Evolutionary conservation across 2,888 invertebrate genomes (phyloP).

Genomic region (Rhaphigaster nebulosa): DNA sequence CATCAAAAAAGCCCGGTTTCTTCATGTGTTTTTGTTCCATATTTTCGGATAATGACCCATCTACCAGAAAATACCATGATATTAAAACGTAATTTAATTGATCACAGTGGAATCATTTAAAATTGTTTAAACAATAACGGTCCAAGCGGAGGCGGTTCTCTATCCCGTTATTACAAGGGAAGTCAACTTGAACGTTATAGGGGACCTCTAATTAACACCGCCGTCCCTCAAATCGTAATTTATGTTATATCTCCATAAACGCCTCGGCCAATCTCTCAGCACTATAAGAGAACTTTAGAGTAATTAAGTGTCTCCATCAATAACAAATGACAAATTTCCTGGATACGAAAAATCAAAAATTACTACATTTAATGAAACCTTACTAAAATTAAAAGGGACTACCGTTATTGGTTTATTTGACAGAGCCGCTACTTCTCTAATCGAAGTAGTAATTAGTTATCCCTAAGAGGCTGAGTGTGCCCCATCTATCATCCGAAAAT

Average conservation of each 20-base stretch:
- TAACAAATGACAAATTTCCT: background rate
- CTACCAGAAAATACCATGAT: too few species aligned
- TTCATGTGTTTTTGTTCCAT: too few species aligned
- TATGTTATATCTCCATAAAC: constrained; percentile 15
- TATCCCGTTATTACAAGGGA: background rate
- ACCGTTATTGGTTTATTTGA: background rate
- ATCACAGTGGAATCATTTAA: background rate
- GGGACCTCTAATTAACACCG: background rate
- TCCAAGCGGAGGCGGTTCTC: background rate
- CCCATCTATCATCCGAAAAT: background rate
- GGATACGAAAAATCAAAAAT: too few species aligned
- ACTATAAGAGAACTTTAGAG: background rate
- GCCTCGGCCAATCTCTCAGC: background rate
- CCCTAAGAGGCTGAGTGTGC: background rate
- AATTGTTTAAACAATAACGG: background rate
- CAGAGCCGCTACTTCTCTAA: background rate
- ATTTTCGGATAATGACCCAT: too few species aligned
- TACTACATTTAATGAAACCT: too few species aligned
- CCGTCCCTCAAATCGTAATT: constrained; percentile 17
- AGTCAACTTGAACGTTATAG: background rate
- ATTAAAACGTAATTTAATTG: background rate
- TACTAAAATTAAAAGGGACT: too few species aligned
- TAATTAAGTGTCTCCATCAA: background rate
- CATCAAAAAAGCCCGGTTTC: too few species aligned
- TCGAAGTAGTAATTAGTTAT: background rate